Conservation (phyloP, 1,140 invertebrate species). For the Papilio helenus region DNA sequence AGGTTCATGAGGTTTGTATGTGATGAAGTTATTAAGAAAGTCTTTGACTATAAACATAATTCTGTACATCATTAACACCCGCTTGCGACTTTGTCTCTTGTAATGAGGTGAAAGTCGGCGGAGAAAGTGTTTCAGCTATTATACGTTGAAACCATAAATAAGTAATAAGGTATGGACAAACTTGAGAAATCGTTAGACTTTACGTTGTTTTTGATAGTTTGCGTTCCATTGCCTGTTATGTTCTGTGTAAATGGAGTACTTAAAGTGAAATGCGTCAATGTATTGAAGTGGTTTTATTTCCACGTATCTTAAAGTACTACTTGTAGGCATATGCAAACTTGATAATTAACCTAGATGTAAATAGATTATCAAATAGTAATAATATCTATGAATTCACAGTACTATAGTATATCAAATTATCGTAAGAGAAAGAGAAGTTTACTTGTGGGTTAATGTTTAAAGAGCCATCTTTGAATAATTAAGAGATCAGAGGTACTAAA, state of each 20-base stretch:
- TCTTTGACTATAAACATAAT: not conserved
- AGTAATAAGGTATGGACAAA: not conserved
- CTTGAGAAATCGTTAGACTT: not conserved
- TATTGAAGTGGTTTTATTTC: not conserved
- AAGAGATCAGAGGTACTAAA: too few relatives aligned
- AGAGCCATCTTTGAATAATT: too few relatives aligned
- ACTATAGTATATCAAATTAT: too few relatives aligned
- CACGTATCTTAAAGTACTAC: too few relatives aligned
- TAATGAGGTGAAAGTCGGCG: slow-evolving; percentile 19
- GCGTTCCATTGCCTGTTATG: not conserved
- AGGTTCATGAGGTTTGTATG: not conserved
- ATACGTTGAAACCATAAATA: slow-evolving; percentile 7
- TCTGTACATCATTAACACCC: slow-evolving; percentile 1
- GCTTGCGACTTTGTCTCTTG: slow-evolving; percentile 13
- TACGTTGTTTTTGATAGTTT: not conserved
- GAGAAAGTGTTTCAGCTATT: slow-evolving; percentile 3
- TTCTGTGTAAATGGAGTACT: not conserved
- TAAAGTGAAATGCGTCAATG: not conserved
- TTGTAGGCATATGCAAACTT: not conserved
- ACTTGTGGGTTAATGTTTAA: too few relatives aligned
- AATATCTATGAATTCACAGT: too few relatives aligned
- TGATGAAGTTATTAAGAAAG: not conserved
- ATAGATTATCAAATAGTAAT: too few relatives aligned
- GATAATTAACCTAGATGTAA: not conserved
- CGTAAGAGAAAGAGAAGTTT: too few relatives aligned